Evolutionary conservation across 2,888 invertebrate species (phyloP).

Genomic region (Thecophora atra): DNA sequence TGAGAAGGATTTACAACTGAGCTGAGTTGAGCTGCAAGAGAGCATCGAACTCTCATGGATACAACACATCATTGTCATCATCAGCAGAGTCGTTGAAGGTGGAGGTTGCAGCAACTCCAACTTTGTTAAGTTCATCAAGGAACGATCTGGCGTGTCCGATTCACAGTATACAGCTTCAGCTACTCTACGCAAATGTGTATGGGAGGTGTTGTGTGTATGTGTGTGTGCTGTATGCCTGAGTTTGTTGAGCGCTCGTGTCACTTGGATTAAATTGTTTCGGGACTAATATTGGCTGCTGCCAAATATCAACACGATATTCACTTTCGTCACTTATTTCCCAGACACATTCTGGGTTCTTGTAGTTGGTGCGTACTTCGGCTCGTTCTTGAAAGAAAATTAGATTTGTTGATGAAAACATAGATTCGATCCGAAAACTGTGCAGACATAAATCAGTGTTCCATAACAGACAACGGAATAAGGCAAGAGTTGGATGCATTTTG

Average conservation of each 20-base stretch:
- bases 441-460: too few relatives aligned
- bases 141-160: conserved; percentile 47
- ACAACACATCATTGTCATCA: conserved; percentile 44
- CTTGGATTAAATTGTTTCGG: conserved; percentile 43
- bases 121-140: conserved; percentile 20
- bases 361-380: conserved; percentile 19
- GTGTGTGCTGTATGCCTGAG: conserved; percentile 26
- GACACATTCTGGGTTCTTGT: too few relatives aligned
- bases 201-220: conserved; percentile 6
- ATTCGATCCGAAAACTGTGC: too few relatives aligned
- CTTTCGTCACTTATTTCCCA: background rate
- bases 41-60: conserved; percentile 30
- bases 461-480: too few relatives aligned
- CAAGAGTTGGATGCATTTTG: too few relatives aligned
- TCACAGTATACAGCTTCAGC: too few relatives aligned
- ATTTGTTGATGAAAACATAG: conserved; percentile 12
- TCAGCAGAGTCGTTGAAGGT: conserved; percentile 29
- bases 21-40: conserved; percentile 39
- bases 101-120: conserved; percentile 12
- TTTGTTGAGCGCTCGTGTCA: conserved; percentile 43
- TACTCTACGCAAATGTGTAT: conserved; percentile 11
- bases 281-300: conserved; percentile 41
- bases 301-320: conserved; percentile 23
- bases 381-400: conserved; percentile 22
- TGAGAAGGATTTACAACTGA: conserved; percentile 45